phyloP scores from a whole-genome alignment of 2,888 invertebrate species.

The Achlya flavicornis region DNA sequence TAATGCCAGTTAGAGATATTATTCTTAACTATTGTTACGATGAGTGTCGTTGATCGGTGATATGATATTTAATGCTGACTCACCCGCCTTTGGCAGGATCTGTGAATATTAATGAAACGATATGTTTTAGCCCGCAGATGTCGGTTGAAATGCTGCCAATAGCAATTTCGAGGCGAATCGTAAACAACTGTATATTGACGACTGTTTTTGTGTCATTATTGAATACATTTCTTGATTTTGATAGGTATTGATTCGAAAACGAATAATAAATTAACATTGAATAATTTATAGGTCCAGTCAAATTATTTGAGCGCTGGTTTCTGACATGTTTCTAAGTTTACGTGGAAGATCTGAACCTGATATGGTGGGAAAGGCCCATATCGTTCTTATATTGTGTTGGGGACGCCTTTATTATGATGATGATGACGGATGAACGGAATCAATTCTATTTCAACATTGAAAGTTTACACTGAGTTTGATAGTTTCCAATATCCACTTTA shows the following conservation, averaged over 20 bases:
- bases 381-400: no score
- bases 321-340: no score
- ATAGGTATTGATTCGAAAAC: no score
- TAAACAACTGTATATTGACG: constrained; percentile 39
- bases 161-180: constrained; percentile 44
- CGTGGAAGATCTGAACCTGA: no score
- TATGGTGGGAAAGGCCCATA: no score
- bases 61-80: constrained; percentile 36
- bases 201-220: constrained; percentile 35
- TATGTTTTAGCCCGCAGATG: constrained; percentile 57
- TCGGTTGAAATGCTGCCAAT: constrained; percentile 68
- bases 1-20: background rate
- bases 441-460: no score
- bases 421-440: background rate
- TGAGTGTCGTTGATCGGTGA: constrained; percentile 31
- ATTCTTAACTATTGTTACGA: constrained; percentile 3
- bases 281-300: no score
- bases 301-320: no score
- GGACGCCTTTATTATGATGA: no score
- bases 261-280: no score
- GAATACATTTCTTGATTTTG: background rate
- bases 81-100: constrained; percentile 53
- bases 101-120: constrained; percentile 68
- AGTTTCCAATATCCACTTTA: no score
- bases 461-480: no score